Conservation (phyloP, 2,113 vertebrate species). For the Hippoglossus stenolepis region DNA sequence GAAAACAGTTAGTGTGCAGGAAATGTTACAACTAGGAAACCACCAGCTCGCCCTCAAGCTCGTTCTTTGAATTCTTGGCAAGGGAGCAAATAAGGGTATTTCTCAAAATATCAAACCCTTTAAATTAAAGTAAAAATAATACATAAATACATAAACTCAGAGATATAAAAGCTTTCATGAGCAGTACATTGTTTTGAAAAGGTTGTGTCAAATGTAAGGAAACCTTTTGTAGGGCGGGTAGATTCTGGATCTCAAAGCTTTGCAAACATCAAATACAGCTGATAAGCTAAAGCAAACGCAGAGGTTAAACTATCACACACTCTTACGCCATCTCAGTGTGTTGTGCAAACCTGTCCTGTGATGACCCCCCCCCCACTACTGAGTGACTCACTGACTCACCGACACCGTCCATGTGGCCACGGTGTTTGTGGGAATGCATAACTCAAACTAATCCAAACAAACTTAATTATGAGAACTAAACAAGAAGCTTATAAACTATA, state of each 20-base stretch:
- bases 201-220: background rate
- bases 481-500: background rate
- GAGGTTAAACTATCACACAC: background rate
- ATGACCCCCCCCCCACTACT: background rate
- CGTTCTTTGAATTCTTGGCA: too few species aligned
- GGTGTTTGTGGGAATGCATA: too few species aligned
- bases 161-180: too few species aligned
- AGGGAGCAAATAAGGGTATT: too few species aligned
- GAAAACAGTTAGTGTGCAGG: background rate
- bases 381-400: constrained; percentile 27
- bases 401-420: background rate
- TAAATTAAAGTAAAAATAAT: too few species aligned
- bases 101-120: too few species aligned
- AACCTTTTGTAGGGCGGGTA: background rate
- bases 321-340: background rate
- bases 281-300: background rate
- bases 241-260: background rate
- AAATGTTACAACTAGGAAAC: background rate
- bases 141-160: too few species aligned
- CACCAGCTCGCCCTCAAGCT: too few species aligned
- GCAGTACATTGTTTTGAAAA: too few species aligned
- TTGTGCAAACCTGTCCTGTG: background rate
- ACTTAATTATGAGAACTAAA: background rate
- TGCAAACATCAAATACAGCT: background rate
- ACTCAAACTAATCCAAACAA: background rate